phyloP scores from a whole-genome alignment of 2,113 vertebrate species.

The Promerops cafer region DNA sequence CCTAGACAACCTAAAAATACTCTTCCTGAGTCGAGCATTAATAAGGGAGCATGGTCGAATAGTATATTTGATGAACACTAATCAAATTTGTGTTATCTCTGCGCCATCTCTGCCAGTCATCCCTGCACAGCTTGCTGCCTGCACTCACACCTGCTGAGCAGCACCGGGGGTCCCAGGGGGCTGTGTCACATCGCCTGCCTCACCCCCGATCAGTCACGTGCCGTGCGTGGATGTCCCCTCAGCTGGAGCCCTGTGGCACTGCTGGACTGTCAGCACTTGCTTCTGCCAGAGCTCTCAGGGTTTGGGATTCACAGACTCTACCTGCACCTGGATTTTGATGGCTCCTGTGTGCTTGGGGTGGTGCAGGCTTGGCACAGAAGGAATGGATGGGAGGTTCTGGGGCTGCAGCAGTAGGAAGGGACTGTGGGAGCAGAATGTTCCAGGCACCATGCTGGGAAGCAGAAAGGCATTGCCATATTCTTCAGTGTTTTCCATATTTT shows the following conservation, averaged over 20 bases:
- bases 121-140: background rate
- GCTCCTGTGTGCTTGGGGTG: background rate
- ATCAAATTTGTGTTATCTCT: conserved; percentile 21
- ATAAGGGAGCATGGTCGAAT: background rate
- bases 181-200: background rate
- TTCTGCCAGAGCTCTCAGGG: background rate
- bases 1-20: conserved; percentile 55
- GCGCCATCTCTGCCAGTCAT: background rate
- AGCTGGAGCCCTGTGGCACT: background rate
- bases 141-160: background rate
- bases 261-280: background rate
- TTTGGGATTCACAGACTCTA: background rate
- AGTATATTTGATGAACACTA: conserved; percentile 49
- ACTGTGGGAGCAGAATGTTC: background rate
- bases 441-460: background rate
- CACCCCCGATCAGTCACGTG: rapidly evolving
- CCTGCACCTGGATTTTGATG: background rate
- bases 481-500: background rate
- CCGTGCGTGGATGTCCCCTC: background rate
- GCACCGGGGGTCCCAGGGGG: background rate
- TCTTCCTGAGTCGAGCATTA: conserved; percentile 6
- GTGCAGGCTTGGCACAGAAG: background rate
- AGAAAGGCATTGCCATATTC: background rate
- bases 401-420: background rate
- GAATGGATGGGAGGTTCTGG: background rate